A percentile compares a stretch with the other conserved stretches of the same genome.
These are phyloP conservation scores for Pogonus chalceus DNA, from an alignment of 1,140 invertebrate genomes.

Conservation along the genomic window DNA sequence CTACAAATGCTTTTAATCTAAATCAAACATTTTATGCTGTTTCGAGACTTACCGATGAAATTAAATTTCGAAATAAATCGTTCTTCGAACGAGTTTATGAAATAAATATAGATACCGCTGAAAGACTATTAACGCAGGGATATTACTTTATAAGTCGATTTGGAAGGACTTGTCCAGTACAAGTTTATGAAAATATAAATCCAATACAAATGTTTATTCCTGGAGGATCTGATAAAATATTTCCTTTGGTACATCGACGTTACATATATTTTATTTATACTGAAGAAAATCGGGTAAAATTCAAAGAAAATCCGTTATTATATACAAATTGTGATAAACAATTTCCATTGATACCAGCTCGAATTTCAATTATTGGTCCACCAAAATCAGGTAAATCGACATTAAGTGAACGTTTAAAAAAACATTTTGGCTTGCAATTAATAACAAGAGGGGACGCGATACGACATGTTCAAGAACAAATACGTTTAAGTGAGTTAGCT, in stretches of 20 bases:
- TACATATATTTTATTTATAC: slow-evolving; percentile 48
- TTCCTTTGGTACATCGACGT: slow-evolving; percentile 41
- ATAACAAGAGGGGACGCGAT: slow-evolving; percentile 40
- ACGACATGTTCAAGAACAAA: slow-evolving; percentile 37
- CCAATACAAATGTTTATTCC: slow-evolving; percentile 40
- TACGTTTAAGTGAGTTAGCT: slow-evolving; percentile 38
- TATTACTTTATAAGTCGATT: slow-evolving; percentile 48
- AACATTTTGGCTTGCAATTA: slow-evolving; percentile 38
- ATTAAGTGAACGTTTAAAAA: slow-evolving; percentile 42
- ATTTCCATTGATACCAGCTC: slow-evolving; percentile 45
- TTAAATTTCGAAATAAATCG: slow-evolving; percentile 37
- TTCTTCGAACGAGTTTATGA: slow-evolving; percentile 43
- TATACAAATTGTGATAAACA: slow-evolving; percentile 36
- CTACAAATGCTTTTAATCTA: slow-evolving; percentile 28
- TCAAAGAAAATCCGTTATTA: slow-evolving; percentile 41
- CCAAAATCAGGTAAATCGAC: slow-evolving; percentile 76
- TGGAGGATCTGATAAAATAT: slow-evolving; percentile 34
- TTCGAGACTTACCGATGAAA: slow-evolving; percentile 28
- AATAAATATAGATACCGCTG: slow-evolving; percentile 40
- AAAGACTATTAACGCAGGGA: slow-evolving; percentile 40
- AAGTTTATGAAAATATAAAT: slow-evolving; percentile 37
- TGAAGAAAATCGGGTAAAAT: slow-evolving; percentile 36
- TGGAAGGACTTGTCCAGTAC: slow-evolving; percentile 46
- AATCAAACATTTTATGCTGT: slow-evolving; percentile 31
- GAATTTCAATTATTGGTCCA: slow-evolving; percentile 70